phyloP scores from a whole-genome alignment of 2,113 vertebrate species.

The Laticauda laticaudata region DNA sequence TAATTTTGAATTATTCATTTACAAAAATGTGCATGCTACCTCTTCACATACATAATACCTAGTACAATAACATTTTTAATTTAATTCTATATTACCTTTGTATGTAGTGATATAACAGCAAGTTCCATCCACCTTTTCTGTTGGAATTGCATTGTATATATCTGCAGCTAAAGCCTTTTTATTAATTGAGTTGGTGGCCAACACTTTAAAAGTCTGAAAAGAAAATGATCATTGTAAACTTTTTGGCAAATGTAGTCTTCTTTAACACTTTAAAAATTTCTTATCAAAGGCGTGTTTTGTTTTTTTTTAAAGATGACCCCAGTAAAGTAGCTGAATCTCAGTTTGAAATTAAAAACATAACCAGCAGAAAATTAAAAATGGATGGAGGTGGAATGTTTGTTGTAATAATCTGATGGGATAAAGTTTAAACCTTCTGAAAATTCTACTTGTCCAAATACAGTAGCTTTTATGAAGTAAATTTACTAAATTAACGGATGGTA shows the following conservation, averaged over 20 bases:
- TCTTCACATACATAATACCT: neutral
- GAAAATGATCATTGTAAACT: constrained; percentile 44
- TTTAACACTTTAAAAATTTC: neutral
- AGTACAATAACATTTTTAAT: constrained; percentile 18
- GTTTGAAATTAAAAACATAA: neutral
- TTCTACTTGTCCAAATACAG: neutral
- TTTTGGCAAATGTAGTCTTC: neutral
- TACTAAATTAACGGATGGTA: neutral
- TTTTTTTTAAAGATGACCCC: neutral
- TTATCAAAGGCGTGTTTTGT: neutral
- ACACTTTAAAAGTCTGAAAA: constrained; percentile 86
- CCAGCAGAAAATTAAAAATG: accelerated
- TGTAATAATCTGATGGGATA: neutral
- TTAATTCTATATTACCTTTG: constrained; percentile 73
- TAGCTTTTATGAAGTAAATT: neutral
- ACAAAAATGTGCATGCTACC: neutral
- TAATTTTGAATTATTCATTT: neutral
- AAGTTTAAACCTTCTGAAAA: neutral
- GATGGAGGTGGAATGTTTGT: neutral
- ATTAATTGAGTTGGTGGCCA: constrained; percentile 85
- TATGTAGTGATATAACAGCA: constrained; percentile 88
- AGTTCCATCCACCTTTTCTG: constrained; percentile 95
- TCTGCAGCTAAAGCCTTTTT: constrained; percentile 81
- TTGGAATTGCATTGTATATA: constrained; percentile 79
- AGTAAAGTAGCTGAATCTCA: neutral